A percentile compares a stretch with the other conserved stretches of the same genome.
These are phyloP conservation scores for Picathartes gymnocephalus DNA, from an alignment of 2,113 vertebrate genomes.

Conservation along the genomic window DNA sequence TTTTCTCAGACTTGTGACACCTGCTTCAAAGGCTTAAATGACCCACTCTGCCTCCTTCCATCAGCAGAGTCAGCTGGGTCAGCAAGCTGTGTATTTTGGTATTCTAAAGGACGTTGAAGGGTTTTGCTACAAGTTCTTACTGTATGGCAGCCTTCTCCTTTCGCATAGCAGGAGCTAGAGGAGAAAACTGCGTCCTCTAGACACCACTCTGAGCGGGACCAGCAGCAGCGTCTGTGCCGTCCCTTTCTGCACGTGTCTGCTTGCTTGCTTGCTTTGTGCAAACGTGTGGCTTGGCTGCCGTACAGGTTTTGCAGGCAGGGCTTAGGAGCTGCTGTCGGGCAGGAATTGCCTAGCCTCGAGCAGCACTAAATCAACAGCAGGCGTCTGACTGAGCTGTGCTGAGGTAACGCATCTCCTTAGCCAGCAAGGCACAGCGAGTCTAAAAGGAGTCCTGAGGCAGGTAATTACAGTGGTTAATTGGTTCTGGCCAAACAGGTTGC, in stretches of 20 bases:
- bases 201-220: background rate
- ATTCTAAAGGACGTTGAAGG: background rate
- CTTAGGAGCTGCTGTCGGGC: conserved; percentile 15
- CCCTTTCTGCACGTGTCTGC: background rate
- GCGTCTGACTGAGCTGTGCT: background rate
- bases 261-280: background rate
- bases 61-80: conserved; percentile 16
- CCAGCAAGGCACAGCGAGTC: background rate
- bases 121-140: background rate
- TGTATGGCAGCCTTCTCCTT: background rate
- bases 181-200: background rate
- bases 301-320: background rate
- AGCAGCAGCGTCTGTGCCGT: background rate
- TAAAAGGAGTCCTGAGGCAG: conserved; percentile 27
- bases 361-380: conserved; percentile 27
- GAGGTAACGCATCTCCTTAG: background rate
- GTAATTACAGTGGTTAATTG: background rate
- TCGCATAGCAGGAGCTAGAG: background rate
- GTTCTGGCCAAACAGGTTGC: background rate
- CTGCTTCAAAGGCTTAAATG: background rate
- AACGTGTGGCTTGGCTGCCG: background rate
- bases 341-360: conserved; percentile 38
- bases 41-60: background rate
- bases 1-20: background rate
- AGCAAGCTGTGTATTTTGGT: background rate